Evolutionary conservation across 1,140 invertebrate species (phyloP).

Genomic region (Euura lappo): DNA sequence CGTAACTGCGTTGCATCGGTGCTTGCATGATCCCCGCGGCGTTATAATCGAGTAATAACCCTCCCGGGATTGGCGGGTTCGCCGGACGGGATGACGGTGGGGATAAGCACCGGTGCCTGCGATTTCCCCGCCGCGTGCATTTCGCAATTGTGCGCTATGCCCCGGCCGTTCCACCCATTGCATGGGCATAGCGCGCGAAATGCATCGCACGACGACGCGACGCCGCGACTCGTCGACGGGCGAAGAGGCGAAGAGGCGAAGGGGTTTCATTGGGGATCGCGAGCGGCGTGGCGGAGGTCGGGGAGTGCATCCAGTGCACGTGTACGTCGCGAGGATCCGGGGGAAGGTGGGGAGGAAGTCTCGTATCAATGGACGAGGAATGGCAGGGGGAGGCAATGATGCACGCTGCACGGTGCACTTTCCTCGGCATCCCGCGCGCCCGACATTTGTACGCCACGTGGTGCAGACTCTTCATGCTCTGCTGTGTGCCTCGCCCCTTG

Average conservation of each 20-base stretch:
- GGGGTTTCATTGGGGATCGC: no score
- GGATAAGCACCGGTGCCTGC: slow-evolving; percentile 6
- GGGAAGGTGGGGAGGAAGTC: background rate
- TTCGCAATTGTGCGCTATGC: slow-evolving; percentile 18
- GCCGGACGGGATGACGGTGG: background rate
- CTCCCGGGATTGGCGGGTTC: slow-evolving; percentile 9
- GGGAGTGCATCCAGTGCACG: no score
- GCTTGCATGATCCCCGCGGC: no score
- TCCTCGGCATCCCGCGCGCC: slow-evolving; percentile 32
- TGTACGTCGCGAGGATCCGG: background rate
- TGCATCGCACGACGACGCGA: background rate
- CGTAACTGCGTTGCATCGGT: slow-evolving; percentile 11
- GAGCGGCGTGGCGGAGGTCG: background rate
- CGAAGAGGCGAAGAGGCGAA: background rate
- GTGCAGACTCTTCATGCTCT: slow-evolving; percentile 7
- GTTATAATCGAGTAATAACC: background rate
- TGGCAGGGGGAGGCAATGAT: slow-evolving; percentile 14
- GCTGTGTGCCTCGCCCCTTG: slow-evolving; percentile 18
- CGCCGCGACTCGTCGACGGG: slow-evolving; percentile 7
- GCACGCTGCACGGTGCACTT: slow-evolving; percentile 13
- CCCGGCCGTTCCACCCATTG: background rate
- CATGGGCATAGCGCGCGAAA: no score
- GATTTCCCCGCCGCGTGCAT: slow-evolving; percentile 7
- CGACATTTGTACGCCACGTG: slow-evolving; percentile 51
- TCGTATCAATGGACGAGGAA: background rate